phyloP scores from a whole-genome alignment of 2,113 vertebrate genomes.

The Embiotoca jacksoni region DNA sequence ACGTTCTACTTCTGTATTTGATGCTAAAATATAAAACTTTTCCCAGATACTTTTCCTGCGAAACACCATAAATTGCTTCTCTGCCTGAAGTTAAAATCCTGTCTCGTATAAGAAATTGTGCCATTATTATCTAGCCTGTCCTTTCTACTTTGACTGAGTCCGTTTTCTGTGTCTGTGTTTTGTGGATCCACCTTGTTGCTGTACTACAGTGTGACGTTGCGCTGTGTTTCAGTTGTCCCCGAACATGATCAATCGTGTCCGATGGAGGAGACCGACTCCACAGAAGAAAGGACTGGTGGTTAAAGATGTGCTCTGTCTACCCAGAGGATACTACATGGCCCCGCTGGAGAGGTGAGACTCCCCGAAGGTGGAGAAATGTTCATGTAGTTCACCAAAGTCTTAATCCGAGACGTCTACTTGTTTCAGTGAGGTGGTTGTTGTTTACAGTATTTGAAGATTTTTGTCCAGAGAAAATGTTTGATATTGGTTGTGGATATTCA shows the following conservation, averaged over 20 bases:
- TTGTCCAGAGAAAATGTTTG: no score
- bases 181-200: not conserved
- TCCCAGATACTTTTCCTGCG: no score
- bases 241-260: conserved; percentile 23
- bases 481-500: no score
- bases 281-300: conserved; percentile 64
- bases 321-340: conserved; percentile 39
- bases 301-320: conserved; percentile 76
- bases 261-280: conserved; percentile 62
- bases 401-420: not conserved
- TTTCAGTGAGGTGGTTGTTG: not conserved
- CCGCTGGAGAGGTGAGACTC: conserved; percentile 60
- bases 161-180: not conserved
- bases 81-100: no score
- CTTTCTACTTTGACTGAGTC: no score
- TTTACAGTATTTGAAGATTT: no score
- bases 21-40: no score
- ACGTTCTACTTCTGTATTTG: no score
- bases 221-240: conserved; percentile 13
- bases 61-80: no score
- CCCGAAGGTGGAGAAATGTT: not conserved
- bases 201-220: not conserved
- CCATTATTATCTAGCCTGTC: no score
- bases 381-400: not conserved
- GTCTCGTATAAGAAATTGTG: no score